Evolutionary conservation across 1,140 invertebrate genomes (phyloP), one percentile per base, ranked within the genome.

Genomic region (Drosophila oshimai): DNA sequence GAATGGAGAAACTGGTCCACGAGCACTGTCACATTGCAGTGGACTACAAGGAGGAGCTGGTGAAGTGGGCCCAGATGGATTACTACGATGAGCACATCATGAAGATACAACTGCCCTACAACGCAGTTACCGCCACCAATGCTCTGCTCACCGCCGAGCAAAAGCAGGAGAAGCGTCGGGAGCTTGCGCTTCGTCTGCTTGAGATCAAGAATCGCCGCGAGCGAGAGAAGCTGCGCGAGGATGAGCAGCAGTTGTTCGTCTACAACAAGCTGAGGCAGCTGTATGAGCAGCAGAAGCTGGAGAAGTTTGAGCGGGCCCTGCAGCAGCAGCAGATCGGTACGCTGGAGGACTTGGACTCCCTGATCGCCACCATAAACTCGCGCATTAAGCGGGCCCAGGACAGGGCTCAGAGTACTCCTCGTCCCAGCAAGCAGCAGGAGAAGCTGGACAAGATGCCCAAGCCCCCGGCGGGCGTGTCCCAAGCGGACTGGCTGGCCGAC

Each of bases 141-240:
- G 93, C 94, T 26, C 92, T 94, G 9, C 90, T 94, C 7, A 94
- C 94, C 6, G 93, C 93, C 34, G 96, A 97, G 89, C 96, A 97
- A 89, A 96, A 97, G 90, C 95, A 95, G 83, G 96, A 97, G 91
- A 93, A 96, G 72, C 95, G 97, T 67, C 94, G 95, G 22, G 96
- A 98, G 90, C 93, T 97, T 68, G 96, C 96, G 0, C 92, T 94
- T 42, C 92, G 96, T 53, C 92, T 98, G 17, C 93, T 96, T 54
- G 96, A 97, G 92, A 97, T 97, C 36, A 97, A 97, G 91, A 96
- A 96, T 2, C 94, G 95, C 20, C 93, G 95, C 26, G 96, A 97
- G 91, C 90, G 96, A 44, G 96, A 97, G 89, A 96, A 97, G 91
- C 93, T 77, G 5, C 64, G 94, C 26, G 96, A 97, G 92, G 97